Evolutionary conservation across 1,140 invertebrate genomes (phyloP), one percentile per base, ranked within the genome.

Genomic region (Pachyrhynchus sulphureomaculatus): DNA sequence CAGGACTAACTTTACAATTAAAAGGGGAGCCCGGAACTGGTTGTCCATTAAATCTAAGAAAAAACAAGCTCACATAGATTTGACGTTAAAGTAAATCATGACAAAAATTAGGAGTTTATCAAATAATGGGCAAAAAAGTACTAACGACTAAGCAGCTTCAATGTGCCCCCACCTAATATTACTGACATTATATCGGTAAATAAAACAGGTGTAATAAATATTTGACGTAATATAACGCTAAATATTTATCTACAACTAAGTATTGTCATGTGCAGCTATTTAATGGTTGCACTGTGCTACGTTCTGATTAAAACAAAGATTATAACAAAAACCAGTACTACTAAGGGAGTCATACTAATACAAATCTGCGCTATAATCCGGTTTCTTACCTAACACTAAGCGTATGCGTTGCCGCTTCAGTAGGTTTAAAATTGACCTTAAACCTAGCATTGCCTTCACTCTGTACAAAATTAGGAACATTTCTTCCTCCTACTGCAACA

Each of bases 381-480:
- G 12, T n/a, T 9, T 21, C n/a, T 64, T 64, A 75, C 73, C 73
- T 65, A 24, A 98, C 93, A 56, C 92, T 95, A 0, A 95, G 79
- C 58, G 86, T 91, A 76, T 96, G 94, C 0, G 88, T 83, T 2
- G 91, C 90, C 2, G 93, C 87, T 80, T 95, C 92, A 48, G 93
- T 92, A 0, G 96, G 96, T 70, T 96, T 97, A 76, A 99, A 99
- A 76, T 97, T 97, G 2, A 99, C 96, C 75, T 86, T 87, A 68
- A 99, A 98, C 69, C 91, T 88, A 0, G 96, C 96, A 78, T 98
- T 97, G 20, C 94, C 95, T 82, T 98, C 95, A 36, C 93, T 94
- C 73, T 98, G 93, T 1, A 99, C 96, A 77, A 96, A 98, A 80
- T 98, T 98, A 4, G 96, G 96, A 4, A 99, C 96, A 80, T 98